Evolutionary conservation across 2,113 vertebrate species (phyloP).

Genomic region (Prionailurus viverrinus): DNA sequence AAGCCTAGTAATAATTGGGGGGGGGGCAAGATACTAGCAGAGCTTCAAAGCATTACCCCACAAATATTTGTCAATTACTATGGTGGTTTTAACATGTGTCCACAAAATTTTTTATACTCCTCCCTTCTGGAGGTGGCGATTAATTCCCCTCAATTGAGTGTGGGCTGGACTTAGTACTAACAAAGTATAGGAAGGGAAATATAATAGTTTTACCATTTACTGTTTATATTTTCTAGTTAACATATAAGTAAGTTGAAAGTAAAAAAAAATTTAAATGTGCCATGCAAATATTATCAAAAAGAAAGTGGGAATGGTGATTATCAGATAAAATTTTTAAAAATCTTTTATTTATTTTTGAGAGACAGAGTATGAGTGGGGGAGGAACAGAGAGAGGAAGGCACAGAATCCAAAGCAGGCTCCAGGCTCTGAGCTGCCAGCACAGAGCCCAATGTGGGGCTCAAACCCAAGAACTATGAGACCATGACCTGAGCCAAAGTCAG

Average conservation of each 20-base stretch:
- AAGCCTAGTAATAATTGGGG: neutral
- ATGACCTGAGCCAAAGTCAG: too few relatives aligned
- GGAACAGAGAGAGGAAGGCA: too few relatives aligned
- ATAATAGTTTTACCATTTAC: neutral
- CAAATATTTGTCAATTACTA: neutral
- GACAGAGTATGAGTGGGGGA: too few relatives aligned
- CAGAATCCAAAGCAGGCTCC: too few relatives aligned
- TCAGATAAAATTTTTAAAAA: too few relatives aligned
- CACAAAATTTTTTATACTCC: neutral
- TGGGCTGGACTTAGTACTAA: neutral
- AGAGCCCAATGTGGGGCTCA: too few relatives aligned
- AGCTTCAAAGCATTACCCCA: neutral
- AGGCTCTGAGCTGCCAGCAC: too few relatives aligned
- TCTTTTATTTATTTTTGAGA: too few relatives aligned
- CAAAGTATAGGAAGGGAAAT: neutral
- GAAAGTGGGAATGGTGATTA: neutral
- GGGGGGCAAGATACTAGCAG: neutral
- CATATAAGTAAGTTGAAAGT: neutral
- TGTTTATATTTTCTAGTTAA: neutral
- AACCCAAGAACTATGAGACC: too few relatives aligned
- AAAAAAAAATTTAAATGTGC: neutral
- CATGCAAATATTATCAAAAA: neutral
- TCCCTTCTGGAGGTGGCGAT: neutral
- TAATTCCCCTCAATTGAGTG: neutral
- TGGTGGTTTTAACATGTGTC: neutral